phyloP scores from a whole-genome alignment of 1,140 invertebrate species.

The Trichomalopsis sarcophagae region DNA sequence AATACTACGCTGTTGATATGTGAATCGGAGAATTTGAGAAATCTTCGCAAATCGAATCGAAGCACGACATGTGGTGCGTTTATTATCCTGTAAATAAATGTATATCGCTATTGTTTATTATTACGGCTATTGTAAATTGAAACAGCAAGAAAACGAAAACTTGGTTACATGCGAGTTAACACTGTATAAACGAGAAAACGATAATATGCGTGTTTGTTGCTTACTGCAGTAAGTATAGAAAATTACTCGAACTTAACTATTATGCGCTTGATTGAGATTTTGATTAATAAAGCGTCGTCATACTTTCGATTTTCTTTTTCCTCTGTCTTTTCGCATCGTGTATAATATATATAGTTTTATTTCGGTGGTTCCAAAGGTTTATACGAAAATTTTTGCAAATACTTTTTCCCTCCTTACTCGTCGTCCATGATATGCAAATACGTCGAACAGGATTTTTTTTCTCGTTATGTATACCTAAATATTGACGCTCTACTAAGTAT shows the following conservation, averaged over 20 bases:
- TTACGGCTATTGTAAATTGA: conserved; percentile 17
- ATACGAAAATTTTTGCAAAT: conserved; percentile 36
- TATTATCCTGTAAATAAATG: conserved; percentile 43
- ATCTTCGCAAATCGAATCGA: conserved; percentile 41
- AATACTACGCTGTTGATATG: conserved; percentile 54
- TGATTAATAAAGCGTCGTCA: conserved; percentile 35
- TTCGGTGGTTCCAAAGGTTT: conserved; percentile 9
- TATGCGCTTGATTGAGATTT: conserved; percentile 6
- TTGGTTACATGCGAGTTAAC: not conserved
- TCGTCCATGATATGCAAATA: conserved; percentile 49
- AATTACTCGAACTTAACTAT: conserved; percentile 29
- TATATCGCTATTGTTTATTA: conserved; percentile 19
- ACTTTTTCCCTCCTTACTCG: not conserved
- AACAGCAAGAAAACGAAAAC: conserved; percentile 14
- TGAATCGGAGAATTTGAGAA: conserved; percentile 43
- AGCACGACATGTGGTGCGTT: conserved; percentile 32
- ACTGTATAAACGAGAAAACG: not conserved
- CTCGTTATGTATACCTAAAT: conserved; percentile 34
- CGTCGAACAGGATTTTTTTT: conserved; percentile 27
- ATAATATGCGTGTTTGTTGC: conserved; percentile 2
- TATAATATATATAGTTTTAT: not conserved
- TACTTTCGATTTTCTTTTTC: conserved; percentile 15
- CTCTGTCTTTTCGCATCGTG: not conserved
- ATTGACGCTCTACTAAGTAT: conserved; percentile 47
- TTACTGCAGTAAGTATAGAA: conserved; percentile 24